phyloP scores from a whole-genome alignment of 2,888 invertebrate genomes.

The Zhuqinia jingwanae region DNA sequence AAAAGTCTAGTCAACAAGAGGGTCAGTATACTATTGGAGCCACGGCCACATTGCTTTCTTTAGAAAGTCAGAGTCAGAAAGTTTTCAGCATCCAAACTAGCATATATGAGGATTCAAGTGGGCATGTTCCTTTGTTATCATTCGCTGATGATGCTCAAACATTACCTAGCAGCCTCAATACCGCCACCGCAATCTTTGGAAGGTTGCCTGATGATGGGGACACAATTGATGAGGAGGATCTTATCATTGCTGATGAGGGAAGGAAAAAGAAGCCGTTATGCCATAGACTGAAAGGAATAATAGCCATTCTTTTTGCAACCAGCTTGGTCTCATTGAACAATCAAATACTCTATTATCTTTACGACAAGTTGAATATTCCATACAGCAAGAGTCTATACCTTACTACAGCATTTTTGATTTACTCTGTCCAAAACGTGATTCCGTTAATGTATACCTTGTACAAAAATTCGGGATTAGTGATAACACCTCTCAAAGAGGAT shows the following conservation, averaged over 20 bases:
- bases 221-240: background rate
- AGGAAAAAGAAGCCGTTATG: background rate
- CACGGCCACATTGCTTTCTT: background rate
- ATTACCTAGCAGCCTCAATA: background rate
- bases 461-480: background rate
- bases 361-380: background rate
- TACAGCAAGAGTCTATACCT: constrained; percentile 29
- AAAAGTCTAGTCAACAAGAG: constrained; percentile 37
- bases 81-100: background rate
- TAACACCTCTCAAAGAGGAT: constrained; percentile 9
- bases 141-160: background rate
- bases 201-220: background rate
- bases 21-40: background rate
- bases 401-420: constrained; percentile 10
- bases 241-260: background rate
- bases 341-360: constrained; percentile 36
- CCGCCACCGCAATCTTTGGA: background rate
- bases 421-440: constrained; percentile 2
- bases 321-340: background rate
- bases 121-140: background rate
- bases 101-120: background rate
- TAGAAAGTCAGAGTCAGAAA: background rate
- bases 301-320: constrained; percentile 46
- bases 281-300: constrained; percentile 42
- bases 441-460: background rate